Evolutionary conservation across 2,888 invertebrate species (phyloP).

Genomic region (Hyposoter didymator): DNA sequence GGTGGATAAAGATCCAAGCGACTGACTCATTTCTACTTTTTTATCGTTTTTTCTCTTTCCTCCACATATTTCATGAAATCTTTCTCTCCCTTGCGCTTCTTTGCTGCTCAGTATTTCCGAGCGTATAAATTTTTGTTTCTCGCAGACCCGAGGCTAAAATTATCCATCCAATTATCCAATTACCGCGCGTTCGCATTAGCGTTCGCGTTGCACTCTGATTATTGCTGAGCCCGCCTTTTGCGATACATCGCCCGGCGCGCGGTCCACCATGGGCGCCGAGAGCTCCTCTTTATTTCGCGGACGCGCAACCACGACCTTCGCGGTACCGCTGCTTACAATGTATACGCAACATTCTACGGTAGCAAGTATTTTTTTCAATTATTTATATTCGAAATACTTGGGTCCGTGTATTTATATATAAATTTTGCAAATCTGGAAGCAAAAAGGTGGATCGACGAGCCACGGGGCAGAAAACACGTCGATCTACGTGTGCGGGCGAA

Average conservation of each 20-base stretch:
- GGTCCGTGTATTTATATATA: not conserved
- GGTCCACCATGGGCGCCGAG: conserved; percentile 33
- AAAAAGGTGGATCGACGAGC: not conserved
- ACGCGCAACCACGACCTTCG: conserved; percentile 55
- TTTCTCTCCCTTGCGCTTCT: not conserved
- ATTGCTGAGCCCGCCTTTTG: conserved; percentile 70
- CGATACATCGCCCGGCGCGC: conserved; percentile 45
- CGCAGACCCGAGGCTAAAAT: conserved; percentile 52
- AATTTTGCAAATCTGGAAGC: conserved; percentile 4
- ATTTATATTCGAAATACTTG: conserved; percentile 1
- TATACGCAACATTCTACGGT: not conserved
- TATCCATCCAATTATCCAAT: conserved; percentile 77
- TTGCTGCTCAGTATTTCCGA: not conserved
- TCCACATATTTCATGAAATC: conserved; percentile 22
- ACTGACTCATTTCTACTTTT: conserved; percentile 48
- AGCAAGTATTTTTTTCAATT: too few relatives aligned
- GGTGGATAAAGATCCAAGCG: conserved; percentile 38
- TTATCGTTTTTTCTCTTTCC: conserved; percentile 1
- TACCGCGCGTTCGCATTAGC: conserved; percentile 74
- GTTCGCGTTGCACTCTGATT: conserved; percentile 74
- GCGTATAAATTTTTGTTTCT: conserved; percentile 39
- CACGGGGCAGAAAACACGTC: conserved; percentile 12
- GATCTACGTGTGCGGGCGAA: conserved; percentile 53
- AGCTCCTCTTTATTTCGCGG: conserved; percentile 64
- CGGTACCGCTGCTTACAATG: conserved; percentile 8